Base-by-base conservation (phyloP, 2,797 vertebrate species). In the Cuculus canorus region DNA sequence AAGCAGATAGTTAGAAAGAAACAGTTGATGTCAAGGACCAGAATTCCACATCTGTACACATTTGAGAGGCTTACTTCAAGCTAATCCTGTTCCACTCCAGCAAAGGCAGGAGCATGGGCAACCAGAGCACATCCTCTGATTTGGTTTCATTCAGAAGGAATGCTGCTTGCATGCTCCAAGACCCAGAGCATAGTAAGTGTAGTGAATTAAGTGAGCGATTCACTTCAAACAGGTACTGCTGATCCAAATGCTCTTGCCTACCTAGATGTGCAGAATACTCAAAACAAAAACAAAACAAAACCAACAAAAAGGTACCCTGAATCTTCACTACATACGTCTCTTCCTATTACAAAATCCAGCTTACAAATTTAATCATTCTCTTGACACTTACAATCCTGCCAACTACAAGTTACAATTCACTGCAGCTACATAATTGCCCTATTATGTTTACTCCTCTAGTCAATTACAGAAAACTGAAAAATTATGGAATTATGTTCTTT, bases 101-200 rank as follows among this genome's bases (percentile, higher is more conserved):
- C 0, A 4, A 69, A 52, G 53, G 45, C 15, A 27, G 68, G 59
- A 32, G 8, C 19, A 5, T 1, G 13, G 23, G 15, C 61, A 69
- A 25, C 33, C 59, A 63, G 17, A 65, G 25, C 18, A 32, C 28
- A 52, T 32, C 22, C 53, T 69, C 28, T 64, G 28, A 41, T 50
- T 45, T 65, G 24, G 11, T 80, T 91, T 60, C 4, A 2, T 86
- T 82, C 32, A 59, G 43, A 82, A 78, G 24, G 14, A 79, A 53
- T 1, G 2, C 32, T 50, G 6, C 24, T 65, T 2, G 0, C 24
- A 2, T 64, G 21, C 24, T 65, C 33, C 28, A 32, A 48, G 52
- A 70, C 25, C 21, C 32, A 71, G 23, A 47, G 37, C 30, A 71
- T 4, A 32, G n/a, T 16, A 35, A 61, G 4, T 22, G 30, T 30